These are phyloP conservation scores for Euura saliciscinereae DNA, from an alignment of 1,140 invertebrate genomes.

Conservation along the genomic window DNA sequence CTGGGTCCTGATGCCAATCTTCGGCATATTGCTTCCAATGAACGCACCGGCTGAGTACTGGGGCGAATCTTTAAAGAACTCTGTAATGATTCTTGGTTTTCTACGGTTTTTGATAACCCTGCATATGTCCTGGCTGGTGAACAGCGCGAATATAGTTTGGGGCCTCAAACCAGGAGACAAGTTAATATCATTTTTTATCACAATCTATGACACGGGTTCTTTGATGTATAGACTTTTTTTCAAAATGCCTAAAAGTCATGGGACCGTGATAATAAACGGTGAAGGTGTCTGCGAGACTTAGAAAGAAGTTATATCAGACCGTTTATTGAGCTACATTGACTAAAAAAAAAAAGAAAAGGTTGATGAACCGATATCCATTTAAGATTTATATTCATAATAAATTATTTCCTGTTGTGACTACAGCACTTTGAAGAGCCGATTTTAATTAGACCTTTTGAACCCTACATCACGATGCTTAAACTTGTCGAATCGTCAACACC, in stretches of 20 bases:
- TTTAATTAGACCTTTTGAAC: no score
- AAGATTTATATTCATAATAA: no score
- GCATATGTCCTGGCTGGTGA: constrained; percentile 71
- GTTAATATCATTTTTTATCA: constrained; percentile 60
- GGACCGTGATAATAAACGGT: constrained; percentile 41
- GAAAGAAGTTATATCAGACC: neutral
- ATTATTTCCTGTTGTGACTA: no score
- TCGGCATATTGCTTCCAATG: constrained; percentile 73
- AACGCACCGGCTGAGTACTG: constrained; percentile 78
- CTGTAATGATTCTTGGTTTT: constrained; percentile 72
- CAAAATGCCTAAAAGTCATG: constrained; percentile 46
- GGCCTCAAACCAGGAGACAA: constrained; percentile 72
- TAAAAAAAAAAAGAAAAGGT: no score
- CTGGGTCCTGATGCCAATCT: constrained; percentile 68
- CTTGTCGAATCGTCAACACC: no score
- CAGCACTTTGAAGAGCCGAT: no score
- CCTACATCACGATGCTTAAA: no score
- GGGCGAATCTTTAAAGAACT: constrained; percentile 66
- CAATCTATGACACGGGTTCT: constrained; percentile 37
- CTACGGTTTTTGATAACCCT: constrained; percentile 67
- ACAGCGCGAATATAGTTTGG: constrained; percentile 75
- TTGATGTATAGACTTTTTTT: constrained; percentile 44
- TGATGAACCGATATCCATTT: no score
- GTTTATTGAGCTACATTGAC: no score
- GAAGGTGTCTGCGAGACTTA: constrained; percentile 36